Base-by-base conservation (phyloP, 2,888 invertebrate species). In the Nemapogon koenigi region DNA sequence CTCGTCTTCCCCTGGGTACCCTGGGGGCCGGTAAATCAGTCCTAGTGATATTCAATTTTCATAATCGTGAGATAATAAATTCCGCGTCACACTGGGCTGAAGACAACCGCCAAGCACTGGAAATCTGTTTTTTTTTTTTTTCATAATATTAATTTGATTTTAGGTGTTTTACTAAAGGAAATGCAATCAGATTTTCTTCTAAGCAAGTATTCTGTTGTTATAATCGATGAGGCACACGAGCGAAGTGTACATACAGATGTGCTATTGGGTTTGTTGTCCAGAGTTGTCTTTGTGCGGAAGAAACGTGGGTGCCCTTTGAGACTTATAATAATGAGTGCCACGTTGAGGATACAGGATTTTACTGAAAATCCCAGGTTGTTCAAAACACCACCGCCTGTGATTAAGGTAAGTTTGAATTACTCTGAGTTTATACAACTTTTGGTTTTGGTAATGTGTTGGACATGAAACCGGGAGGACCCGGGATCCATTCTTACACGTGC, bases 211-310 rank as follows among this genome's bases (percentile, higher is more conserved):
- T 95, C 96, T 0, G 96, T 94, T 0, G 88, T 99, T 3, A 91
- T 99, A 43, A 83, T 99, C 29, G 99, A 99, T 57, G 99, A 99
- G 64, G 99, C 98, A 2, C 98, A 99, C 62, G 99, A 99, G 65
- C 83, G 99, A 10, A 96, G 95, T 47, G 89, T 96, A 2, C 96
- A 94, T 59, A 97, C 97, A 0, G 99, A 99, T 57, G 95, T 99
- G 42, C 71, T 99, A 13, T 88, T 98, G 22, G 93, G 98, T 0
- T 76, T 98, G 3, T 67, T 99, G 11, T 97, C 97, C 0, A 82
- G 97, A 22, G 92, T 97, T 44, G 94, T 96, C 0, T 89, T 89
- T 0, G 54, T 94, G 14, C 79, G 97, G 30, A 65, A 85, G 13
- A 95, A 94, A 59, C 78, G 85, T 38, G 84, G 83, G 0, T 84